Conservation (phyloP, 2,888 invertebrate genomes). For the Drosophila infuscata region DNA sequence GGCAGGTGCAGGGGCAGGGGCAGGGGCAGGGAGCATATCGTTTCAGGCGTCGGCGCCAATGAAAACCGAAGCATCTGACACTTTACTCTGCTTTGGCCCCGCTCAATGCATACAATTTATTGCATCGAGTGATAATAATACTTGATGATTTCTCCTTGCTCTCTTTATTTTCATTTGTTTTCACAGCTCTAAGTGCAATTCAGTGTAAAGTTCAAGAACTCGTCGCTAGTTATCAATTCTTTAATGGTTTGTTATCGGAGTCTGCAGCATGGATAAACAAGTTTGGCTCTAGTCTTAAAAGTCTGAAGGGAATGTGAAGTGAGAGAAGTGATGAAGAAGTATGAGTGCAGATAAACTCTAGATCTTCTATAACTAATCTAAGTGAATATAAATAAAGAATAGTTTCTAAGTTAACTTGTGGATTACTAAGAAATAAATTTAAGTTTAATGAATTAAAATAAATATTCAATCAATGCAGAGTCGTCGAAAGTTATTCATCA, state of each 20-base stretch:
- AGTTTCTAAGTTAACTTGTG: not conserved
- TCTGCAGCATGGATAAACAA: constrained; percentile 1
- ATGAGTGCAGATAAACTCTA: not conserved
- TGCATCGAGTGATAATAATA: constrained; percentile 50
- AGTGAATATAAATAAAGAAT: not conserved
- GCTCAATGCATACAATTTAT: constrained; percentile 54
- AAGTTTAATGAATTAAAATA: not conserved
- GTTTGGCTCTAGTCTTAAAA: not conserved
- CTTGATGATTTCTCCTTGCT: constrained; percentile 32
- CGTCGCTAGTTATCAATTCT: constrained; percentile 7
- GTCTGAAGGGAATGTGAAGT: too few species aligned
- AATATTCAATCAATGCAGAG: not conserved
- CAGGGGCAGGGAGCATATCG: not conserved
- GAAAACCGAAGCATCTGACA: constrained; percentile 50
- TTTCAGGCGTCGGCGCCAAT: constrained; percentile 43
- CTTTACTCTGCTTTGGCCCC: constrained; percentile 34
- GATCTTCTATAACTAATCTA: not conserved
- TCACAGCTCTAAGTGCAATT: constrained; percentile 44
- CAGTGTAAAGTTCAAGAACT: constrained; percentile 37
- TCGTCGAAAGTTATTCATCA: not conserved
- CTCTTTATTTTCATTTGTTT: constrained; percentile 8
- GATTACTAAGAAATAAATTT: not conserved
- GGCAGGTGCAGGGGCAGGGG: not conserved
- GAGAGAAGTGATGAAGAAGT: not conserved
- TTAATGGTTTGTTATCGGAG: not conserved